phyloP scores from a whole-genome alignment of 2,888 invertebrate genomes.

The Scaptomyza flava region DNA sequence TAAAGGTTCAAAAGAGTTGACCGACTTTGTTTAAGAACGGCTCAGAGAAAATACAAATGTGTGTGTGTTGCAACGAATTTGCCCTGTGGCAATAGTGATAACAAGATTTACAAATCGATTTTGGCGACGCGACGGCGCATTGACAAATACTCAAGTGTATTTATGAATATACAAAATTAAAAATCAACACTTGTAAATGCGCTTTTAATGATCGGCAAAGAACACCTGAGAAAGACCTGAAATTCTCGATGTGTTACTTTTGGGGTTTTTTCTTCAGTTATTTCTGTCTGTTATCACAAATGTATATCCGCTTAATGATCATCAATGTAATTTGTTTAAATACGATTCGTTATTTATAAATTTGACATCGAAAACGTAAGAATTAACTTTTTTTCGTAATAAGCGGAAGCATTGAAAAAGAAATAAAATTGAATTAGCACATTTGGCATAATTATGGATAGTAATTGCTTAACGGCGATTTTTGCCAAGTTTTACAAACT shows the following conservation, averaged over 20 bases:
- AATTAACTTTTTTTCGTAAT: constrained; percentile 63
- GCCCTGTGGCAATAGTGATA: constrained; percentile 61
- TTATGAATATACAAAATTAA: constrained; percentile 27
- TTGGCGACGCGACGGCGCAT: constrained; percentile 74
- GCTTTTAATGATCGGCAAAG: constrained; percentile 33
- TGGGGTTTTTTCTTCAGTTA: not conserved
- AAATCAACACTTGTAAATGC: constrained; percentile 27
- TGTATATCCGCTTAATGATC: constrained; percentile 62
- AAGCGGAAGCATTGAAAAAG: constrained; percentile 65
- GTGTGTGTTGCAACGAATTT: constrained; percentile 28
- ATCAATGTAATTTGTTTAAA: constrained; percentile 72
- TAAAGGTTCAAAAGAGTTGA: constrained; percentile 23
- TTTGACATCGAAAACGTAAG: constrained; percentile 2
- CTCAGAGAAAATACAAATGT: constrained; percentile 43
- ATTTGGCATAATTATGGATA: constrained; percentile 63
- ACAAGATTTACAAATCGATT: constrained; percentile 81
- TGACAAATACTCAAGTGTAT: constrained; percentile 59
- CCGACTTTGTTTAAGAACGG: constrained; percentile 60
- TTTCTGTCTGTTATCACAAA: constrained; percentile 43
- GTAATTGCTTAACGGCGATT: constrained; percentile 53
- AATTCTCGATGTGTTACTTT: constrained; percentile 66
- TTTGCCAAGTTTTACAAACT: constrained; percentile 23
- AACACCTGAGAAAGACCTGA: constrained; percentile 36
- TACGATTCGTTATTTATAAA: constrained; percentile 68
- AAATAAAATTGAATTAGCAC: constrained; percentile 61